phyloP scores from a whole-genome alignment of 2,113 vertebrate species.

The Sebastes schlegelii region DNA sequence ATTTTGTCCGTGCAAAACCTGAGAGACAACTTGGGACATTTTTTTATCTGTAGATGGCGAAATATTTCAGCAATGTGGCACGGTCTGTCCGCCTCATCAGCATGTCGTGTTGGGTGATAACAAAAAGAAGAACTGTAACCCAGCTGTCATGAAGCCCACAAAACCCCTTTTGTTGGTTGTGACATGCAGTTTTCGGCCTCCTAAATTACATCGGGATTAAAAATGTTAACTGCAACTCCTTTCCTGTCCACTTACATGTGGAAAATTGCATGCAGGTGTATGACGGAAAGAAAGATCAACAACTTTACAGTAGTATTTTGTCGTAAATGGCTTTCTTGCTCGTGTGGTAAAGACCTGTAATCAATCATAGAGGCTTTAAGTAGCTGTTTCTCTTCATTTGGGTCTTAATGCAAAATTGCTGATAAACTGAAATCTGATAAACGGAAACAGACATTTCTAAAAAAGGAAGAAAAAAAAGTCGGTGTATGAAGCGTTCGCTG shows the following conservation, averaged over 20 bases:
- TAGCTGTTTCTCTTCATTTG: conserved; percentile 62
- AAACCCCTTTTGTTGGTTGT: conserved; percentile 68
- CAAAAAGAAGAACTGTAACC: conserved; percentile 57
- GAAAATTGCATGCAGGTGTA: conserved; percentile 81
- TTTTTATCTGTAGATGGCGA: conserved; percentile 33
- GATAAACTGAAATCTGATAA: conserved; percentile 67
- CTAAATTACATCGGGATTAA: conserved; percentile 73
- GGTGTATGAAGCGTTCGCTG: conserved; percentile 1
- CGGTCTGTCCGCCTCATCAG: conserved; percentile 41
- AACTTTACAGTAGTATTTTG: conserved; percentile 53
- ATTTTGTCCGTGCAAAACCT: conserved; percentile 39
- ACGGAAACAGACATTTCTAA: conserved; percentile 62
- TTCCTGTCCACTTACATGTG: conserved; percentile 64
- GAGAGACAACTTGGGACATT: conserved; percentile 30
- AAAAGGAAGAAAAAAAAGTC: conserved; percentile 19
- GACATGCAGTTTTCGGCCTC: conserved; percentile 56
- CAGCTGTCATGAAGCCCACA: conserved; percentile 67
- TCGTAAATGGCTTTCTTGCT: conserved; percentile 56
- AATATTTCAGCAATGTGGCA: conserved; percentile 68
- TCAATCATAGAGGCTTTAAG: conserved; percentile 66
- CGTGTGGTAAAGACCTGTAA: conserved; percentile 50
- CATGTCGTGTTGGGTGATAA: conserved; percentile 55
- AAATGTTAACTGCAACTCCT: conserved; percentile 59
- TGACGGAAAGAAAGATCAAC: conserved; percentile 51
- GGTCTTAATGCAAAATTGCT: conserved; percentile 56